A percentile compares a stretch with the other conserved stretches of the same genome.
phyloP scores from a whole-genome alignment of 2,113 vertebrate genomes.

The Cichladusa arquata region DNA sequence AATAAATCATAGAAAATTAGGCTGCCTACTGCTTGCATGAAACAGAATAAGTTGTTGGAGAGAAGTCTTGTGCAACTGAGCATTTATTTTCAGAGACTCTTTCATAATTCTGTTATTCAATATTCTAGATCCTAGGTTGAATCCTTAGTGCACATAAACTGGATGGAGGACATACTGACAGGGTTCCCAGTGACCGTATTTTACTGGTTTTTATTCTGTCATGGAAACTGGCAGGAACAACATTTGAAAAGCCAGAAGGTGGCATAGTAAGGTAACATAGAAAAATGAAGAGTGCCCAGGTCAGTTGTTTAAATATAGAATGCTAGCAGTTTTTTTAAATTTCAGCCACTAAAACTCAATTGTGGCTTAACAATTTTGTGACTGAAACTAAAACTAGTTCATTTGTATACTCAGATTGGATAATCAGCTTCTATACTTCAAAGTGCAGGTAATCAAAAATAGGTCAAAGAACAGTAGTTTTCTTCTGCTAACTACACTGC shows the following conservation, averaged over 20 bases:
- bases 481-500: not conserved
- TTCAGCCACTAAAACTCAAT: conserved; percentile 30
- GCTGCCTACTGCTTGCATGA: conserved; percentile 4
- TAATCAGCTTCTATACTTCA: not conserved
- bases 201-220: conserved; percentile 60
- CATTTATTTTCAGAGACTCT: conserved; percentile 62
- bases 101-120: conserved; percentile 38
- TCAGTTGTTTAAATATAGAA: conserved; percentile 44
- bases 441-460: not conserved
- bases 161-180: conserved; percentile 48
- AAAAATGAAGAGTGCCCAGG: conserved; percentile 41
- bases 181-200: conserved; percentile 57
- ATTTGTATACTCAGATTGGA: not conserved
- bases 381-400: not conserved
- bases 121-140: conserved; percentile 47
- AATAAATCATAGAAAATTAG: not conserved
- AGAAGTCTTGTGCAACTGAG: not conserved
- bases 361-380: not conserved
- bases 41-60: conserved; percentile 11
- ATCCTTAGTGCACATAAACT: conserved; percentile 18
- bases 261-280: conserved; percentile 44
- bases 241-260: conserved; percentile 58
- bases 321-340: conserved; percentile 24
- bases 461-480: not conserved
- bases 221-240: conserved; percentile 61